These are phyloP conservation scores for Adelosebastes latens DNA, from an alignment of 2,797 vertebrate species.

Conservation along the genomic window DNA sequence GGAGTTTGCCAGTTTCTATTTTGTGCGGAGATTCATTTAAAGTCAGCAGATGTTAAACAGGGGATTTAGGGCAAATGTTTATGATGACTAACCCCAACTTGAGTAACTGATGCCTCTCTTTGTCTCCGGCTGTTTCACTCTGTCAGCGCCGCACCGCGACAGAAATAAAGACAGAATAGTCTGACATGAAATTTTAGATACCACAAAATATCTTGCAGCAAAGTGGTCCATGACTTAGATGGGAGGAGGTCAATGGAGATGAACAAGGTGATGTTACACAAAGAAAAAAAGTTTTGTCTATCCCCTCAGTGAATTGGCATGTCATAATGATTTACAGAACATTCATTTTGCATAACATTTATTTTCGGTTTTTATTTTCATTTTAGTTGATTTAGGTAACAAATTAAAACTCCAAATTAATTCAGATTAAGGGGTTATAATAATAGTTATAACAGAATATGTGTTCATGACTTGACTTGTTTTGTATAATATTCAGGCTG, in stretches of 20 bases:
- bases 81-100: slow-evolving; percentile 25
- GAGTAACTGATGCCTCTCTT: slow-evolving; percentile 1
- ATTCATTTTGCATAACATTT: not conserved
- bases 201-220: not conserved
- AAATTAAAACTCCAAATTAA: not conserved
- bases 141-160: not conserved
- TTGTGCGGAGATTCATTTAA: slow-evolving; percentile 27
- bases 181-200: not conserved
- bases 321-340: not conserved
- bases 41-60: slow-evolving; percentile 22
- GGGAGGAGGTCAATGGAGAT: not conserved
- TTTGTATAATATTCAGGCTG: no score
- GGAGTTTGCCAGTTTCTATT: slow-evolving; percentile 33
- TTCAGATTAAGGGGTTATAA: not conserved
- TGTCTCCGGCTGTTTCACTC: not conserved
- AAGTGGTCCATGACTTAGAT: not conserved
- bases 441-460: no score
- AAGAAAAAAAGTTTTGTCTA: not conserved
- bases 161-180: not conserved
- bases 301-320: not conserved
- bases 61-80: slow-evolving; percentile 22
- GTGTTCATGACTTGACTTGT: not conserved
- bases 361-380: not conserved
- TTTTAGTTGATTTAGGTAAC: not conserved
- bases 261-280: not conserved